Conservation (phyloP, 2,113 vertebrate genomes). For the Sceloporus undulatus region DNA sequence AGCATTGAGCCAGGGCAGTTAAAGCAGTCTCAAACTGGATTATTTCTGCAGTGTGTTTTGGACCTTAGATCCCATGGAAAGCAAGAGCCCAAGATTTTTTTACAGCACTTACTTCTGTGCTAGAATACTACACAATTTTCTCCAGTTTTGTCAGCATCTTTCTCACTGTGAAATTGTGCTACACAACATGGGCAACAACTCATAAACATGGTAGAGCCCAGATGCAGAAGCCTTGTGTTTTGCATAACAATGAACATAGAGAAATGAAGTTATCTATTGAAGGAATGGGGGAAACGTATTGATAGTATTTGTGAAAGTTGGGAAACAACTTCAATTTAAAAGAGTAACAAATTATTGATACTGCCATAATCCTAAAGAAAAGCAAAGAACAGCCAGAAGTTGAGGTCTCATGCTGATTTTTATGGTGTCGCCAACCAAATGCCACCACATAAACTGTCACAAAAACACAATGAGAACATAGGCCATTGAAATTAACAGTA, state of each 20-base stretch:
- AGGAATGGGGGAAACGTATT: not conserved
- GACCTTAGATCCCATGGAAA: too few relatives aligned
- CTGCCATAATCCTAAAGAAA: not conserved
- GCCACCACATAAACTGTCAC: not conserved
- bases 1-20: too few relatives aligned
- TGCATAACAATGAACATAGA: not conserved
- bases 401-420: not conserved
- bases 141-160: not conserved
- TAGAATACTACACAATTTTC: not conserved
- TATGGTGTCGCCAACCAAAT: not conserved
- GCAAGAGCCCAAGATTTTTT: not conserved
- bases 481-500: not conserved
- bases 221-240: not conserved
- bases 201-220: not conserved
- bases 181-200: not conserved
- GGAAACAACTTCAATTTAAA: not conserved
- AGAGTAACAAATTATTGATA: not conserved
- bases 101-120: not conserved
- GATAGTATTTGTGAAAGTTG: not conserved
- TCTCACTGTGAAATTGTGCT: not conserved
- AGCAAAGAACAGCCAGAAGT: not conserved
- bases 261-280: not conserved
- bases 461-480: not conserved
- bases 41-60: too few relatives aligned
- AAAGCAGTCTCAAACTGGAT: too few relatives aligned